phyloP scores from a whole-genome alignment of 2,113 vertebrate genomes.

The Empidonax alnorum region DNA sequence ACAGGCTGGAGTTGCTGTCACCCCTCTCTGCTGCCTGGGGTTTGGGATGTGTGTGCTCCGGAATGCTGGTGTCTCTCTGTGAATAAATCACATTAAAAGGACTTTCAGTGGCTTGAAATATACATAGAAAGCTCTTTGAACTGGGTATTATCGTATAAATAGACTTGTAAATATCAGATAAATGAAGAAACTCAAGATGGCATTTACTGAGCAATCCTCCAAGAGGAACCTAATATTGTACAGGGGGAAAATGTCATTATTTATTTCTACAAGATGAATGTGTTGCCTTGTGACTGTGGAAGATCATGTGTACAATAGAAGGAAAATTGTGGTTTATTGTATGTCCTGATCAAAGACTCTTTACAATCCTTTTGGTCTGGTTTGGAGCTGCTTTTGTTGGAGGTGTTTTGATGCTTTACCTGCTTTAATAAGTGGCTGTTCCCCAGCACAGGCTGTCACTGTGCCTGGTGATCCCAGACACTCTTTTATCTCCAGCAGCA shows the following conservation, averaged over 20 bases:
- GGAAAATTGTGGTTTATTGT: background rate
- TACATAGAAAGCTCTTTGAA: background rate
- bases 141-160: background rate
- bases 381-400: constrained; percentile 8
- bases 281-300: background rate
- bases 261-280: background rate
- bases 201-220: background rate
- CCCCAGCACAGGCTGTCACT: constrained; percentile 3
- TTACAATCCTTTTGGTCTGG: background rate
- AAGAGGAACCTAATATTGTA: background rate
- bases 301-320: background rate
- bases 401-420: background rate
- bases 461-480: constrained; percentile 17
- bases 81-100: background rate
- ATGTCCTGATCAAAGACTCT: constrained; percentile 25
- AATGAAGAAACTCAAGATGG: background rate
- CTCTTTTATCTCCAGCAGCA: background rate
- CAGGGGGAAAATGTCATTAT: background rate
- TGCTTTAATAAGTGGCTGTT: background rate
- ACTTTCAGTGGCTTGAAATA: background rate
- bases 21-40: too few relatives aligned
- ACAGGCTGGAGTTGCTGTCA: background rate
- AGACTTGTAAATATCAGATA: background rate
- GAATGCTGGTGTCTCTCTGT: background rate
- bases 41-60: background rate